Conservation (phyloP, 2,797 vertebrate species). For the Anniella stebbinsi region DNA sequence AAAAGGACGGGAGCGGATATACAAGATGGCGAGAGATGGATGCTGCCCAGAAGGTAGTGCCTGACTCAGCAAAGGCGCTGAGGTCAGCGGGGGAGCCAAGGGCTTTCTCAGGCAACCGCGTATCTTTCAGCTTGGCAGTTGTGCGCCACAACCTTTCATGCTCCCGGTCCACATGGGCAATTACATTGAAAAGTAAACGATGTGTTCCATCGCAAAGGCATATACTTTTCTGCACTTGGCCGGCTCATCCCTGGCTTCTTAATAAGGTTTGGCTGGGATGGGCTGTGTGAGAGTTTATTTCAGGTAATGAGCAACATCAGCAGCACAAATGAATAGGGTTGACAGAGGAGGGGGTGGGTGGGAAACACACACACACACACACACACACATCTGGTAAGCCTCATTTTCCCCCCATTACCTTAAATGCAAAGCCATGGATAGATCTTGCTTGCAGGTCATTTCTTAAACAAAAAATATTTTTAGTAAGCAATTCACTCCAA, state of each 20-base stretch:
- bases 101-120: not conserved
- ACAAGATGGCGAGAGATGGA: not conserved
- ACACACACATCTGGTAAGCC: not conserved
- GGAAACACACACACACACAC: not conserved
- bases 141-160: not conserved
- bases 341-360: not conserved
- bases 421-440: not conserved
- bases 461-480: slow-evolving; percentile 1
- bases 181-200: slow-evolving; percentile 22
- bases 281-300: slow-evolving; percentile 39
- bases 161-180: not conserved
- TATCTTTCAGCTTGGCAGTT: slow-evolving; percentile 9
- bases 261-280: not conserved
- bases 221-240: not conserved
- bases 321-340: not conserved
- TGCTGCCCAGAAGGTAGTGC: not conserved
- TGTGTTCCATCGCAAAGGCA: slow-evolving; percentile 1
- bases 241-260: not conserved
- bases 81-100: not conserved
- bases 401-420: not conserved
- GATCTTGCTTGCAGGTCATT: not conserved
- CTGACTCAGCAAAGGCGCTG: not conserved
- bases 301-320: slow-evolving; percentile 27
- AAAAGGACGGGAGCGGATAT: not conserved
- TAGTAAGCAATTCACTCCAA: slow-evolving; percentile 24